Percentiles rank a stretch among this genome's conserved stretches.
Conservation (phyloP, 2,797 vertebrate genomes). For the Mus minutoides region DNA sequence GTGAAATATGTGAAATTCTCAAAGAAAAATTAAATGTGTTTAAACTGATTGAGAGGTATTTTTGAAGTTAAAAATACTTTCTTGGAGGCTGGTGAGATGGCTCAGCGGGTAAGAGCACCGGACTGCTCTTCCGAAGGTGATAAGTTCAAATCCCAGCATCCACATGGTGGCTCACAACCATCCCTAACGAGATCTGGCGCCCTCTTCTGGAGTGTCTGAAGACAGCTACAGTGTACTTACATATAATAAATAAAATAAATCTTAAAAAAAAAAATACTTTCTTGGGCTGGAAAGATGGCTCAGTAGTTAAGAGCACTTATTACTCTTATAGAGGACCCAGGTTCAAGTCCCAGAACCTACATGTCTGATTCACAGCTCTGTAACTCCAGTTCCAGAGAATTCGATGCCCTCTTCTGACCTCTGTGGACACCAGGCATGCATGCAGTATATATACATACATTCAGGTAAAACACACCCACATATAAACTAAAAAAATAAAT, state of each 20-base stretch:
- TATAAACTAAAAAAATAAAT: neutral
- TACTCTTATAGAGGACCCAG: too few species aligned
- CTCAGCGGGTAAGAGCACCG: neutral
- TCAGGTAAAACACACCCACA: neutral
- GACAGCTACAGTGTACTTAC: too few species aligned
- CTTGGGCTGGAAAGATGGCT: too few species aligned
- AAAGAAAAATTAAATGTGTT: neutral
- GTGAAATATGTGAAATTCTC: neutral
- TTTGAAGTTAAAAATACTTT: constrained; percentile 49
- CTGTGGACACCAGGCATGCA: neutral
- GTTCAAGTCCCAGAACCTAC: neutral
- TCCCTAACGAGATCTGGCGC: too few species aligned
- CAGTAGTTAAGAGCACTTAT: too few species aligned
- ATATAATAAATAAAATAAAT: too few species aligned
- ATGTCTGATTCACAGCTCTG: neutral
- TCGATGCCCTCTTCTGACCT: neutral
- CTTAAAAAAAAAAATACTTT: too few species aligned
- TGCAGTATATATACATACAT: neutral
- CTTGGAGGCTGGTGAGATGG: neutral
- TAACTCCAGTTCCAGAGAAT: neutral
- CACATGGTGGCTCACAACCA: too few species aligned
- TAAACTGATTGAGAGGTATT: neutral
- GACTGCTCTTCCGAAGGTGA: too few species aligned
- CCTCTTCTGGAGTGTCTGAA: too few species aligned
- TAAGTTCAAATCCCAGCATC: neutral